Base-by-base conservation (phyloP, 2,888 invertebrate species). In the Flexamia atlantica region DNA sequence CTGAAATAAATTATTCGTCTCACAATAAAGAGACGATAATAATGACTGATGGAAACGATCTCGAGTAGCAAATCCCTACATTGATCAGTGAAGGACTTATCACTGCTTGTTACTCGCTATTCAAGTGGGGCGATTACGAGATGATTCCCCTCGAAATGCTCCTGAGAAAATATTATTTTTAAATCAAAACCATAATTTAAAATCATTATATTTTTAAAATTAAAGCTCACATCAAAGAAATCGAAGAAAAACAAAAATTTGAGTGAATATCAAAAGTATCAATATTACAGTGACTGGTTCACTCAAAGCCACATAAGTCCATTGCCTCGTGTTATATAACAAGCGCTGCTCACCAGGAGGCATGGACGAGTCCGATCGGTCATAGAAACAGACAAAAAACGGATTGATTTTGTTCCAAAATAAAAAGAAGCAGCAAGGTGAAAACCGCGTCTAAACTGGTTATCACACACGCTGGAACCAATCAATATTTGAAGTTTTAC, bases 381-480 rank as follows among this genome's bases (percentile, higher is more conserved):
- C 36, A 9, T 36, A 36, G 9, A 36, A 36, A 36, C 36, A 4
- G 36, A 36, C 36, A 36, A 36, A 36, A 36, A 36, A 36, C 36
- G 4, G 46, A 14, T 46, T 36, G 46, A 14, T 46, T 46, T 46
- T 9, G 46, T 46, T 46, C 46, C 46, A 46, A 46, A 2, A 20
- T 23, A 23, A 10, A 53, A 14, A 20, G 53, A 14, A 20, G 20
- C 53, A 3, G 7, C 20, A 23, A 53, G 20, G 53, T 10, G 23
- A 53, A 53, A 20, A 23, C 53, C 53, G 53, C 20, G 20, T 20
- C 53, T 53, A 23, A 53, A 23, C 53, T 5, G 53, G 53, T 53
- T 53, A 53, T 53, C 10, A 53, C 53, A 53, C 53, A 53, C 53
- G 53, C 20, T 53, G 53, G 20, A 23, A 53, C 53, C 2, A 53